These are phyloP conservation scores for Erynnis tages DNA, from an alignment of 2,888 invertebrate species.

Conservation along the genomic window DNA sequence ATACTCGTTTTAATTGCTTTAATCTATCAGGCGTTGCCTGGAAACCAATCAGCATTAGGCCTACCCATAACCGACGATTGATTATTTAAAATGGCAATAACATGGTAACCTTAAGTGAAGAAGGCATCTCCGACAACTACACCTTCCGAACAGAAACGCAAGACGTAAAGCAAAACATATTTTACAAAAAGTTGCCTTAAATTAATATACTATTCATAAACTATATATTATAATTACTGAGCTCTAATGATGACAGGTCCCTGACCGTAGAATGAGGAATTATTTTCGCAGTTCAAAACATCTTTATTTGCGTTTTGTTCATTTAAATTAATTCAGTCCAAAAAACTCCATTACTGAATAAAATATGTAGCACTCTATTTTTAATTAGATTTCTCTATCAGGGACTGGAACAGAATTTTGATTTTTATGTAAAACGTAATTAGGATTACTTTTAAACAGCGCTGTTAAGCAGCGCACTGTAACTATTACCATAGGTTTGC, in stretches of 20 bases:
- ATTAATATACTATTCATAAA: too few relatives aligned
- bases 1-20: too few relatives aligned
- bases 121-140: too few relatives aligned
- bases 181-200: too few relatives aligned
- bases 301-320: neutral
- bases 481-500: conserved; percentile 1
- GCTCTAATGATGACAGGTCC: neutral
- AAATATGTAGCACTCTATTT: conserved; percentile 7
- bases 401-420: neutral
- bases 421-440: neutral
- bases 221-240: too few relatives aligned
- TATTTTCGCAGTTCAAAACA: conserved; percentile 1
- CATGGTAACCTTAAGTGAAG: too few relatives aligned
- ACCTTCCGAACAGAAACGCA: too few relatives aligned
- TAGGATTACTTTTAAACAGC: neutral
- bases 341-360: neutral
- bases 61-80: too few relatives aligned
- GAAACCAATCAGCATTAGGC: too few relatives aligned
- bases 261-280: conserved; percentile 2
- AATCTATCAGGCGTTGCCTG: too few relatives aligned
- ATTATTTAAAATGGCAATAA: too few relatives aligned
- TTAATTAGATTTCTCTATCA: neutral
- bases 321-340: neutral
- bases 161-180: too few relatives aligned
- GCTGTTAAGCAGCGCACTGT: neutral